These are phyloP conservation scores for Mirza zaza DNA, from an alignment of 2,113 vertebrate species.

Conservation along the genomic window DNA sequence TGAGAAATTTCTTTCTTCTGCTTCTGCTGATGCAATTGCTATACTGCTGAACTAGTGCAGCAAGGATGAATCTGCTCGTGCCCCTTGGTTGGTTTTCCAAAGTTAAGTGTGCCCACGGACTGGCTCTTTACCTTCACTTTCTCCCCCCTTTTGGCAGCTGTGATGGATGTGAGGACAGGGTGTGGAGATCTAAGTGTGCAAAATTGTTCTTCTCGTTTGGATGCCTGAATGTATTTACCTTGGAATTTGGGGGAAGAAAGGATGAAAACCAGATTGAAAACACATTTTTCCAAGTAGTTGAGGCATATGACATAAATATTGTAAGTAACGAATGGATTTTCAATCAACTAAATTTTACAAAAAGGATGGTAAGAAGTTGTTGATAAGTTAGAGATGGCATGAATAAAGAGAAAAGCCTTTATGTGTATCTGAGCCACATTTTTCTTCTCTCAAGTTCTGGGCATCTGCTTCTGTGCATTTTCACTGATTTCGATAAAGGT, in stretches of 20 bases:
- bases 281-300: neutral
- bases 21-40: neutral
- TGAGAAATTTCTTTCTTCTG: neutral
- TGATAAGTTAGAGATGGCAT: neutral
- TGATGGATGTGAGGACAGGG: neutral
- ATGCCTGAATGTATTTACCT: neutral
- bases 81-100: neutral
- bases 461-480: neutral
- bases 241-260: neutral
- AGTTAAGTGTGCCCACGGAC: rapidly evolving
- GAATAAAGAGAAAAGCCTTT: neutral
- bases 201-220: neutral
- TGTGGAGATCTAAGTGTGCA: neutral
- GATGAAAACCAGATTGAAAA: neutral
- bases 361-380: neutral
- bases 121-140: neutral
- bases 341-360: neutral
- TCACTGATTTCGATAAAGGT: neutral
- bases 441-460: neutral
- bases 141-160: neutral
- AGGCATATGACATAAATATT: neutral
- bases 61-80: neutral
- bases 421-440: neutral
- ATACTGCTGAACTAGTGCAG: neutral
- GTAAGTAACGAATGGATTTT: neutral